Base-by-base conservation (phyloP, 2,797 vertebrate genomes). In the Pyrocephalus nanus region DNA sequence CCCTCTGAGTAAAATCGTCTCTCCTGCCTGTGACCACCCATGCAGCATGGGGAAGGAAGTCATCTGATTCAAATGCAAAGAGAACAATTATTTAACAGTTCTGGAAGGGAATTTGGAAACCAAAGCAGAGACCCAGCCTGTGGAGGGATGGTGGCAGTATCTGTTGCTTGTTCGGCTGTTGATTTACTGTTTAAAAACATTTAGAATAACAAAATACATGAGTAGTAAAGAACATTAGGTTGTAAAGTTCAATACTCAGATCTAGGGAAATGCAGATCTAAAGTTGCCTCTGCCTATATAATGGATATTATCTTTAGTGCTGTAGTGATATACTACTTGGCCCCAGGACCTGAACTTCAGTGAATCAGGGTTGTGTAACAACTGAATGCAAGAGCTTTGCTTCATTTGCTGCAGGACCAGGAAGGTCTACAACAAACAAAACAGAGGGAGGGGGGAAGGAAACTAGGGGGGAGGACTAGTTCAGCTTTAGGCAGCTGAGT, bases 191-290 rank as follows among this genome's bases (percentile, higher is more conserved):
- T 84, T 69, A 61, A 90, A 85, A 73, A 77, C 40, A 83, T 13
- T 36, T 6, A 72, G 26, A 79, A 61, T 54, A 86, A 71, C 53
- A 81, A 79, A 87, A 80, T 25, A 87, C 30, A 86, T 51, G 67
- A 80, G 57, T 8, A 80, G 45, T 61, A 54, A 83, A 74, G 78
- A 91, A 90, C 79, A 86, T 43, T 50, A 83, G 69, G 90, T 58
- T 88, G 69, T 29, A 47, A 83, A 92, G 94, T 90, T 94, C 72
- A 88, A 16, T 54, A 69, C 61, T 88, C 72, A 45, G 62, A 92
- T 72, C 70, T 8, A 69, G 76, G 51, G 75, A 88, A 90, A 95
- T 12, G 50, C 20, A 81, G 42, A 90, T 64, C 58, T 84, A 65
- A 81, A 58, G 70, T 17, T 74, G 36, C 55, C n/a, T 72, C 29